Base-by-base conservation (phyloP, 2,888 invertebrate genomes). In the Morpho helenor region DNA sequence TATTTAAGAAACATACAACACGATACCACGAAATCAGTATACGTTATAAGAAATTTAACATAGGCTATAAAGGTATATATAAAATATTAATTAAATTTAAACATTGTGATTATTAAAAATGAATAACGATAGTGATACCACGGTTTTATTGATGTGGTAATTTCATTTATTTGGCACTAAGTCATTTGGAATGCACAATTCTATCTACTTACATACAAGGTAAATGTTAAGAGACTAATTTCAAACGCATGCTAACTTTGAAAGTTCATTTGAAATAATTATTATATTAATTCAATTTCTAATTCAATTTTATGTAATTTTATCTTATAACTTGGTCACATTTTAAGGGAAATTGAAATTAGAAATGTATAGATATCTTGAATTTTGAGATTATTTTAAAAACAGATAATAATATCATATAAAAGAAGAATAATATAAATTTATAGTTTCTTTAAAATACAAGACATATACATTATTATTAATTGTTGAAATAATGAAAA, bases 141-240 rank as follows among this genome's bases (percentile, higher is more conserved):
- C 76, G 68, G 71, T 70, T 64, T 31, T 60, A 66, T 69, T 65
- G 74, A 71, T 64, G 76, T 73, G 77, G 79, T 80, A 78, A 49
- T 74, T 72, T 55, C 40, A 71, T 74, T 74, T 84, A 84, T 89
- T 90, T 90, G 89, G 89, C 89, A 90, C 89, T 84, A 82, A 77
- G 77, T 79, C 80, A 85, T 87, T 89, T 88, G 87, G 87, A 83
- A 87, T 81, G 80, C 82, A 79, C 79, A 81, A 76, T 75, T 83
- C 79, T 84, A 84, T 83, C 83, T 85, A 86, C 70, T 69, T 72
- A 72, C 61, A 74, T 75, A 77, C 72, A 77, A 77, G 62, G 49
- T 71, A 67, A 73, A 71, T 77, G 72, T 75, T 72, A 72, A 71
- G 70, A 74, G 75, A 76, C 72, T 78, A 75, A 74, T 71, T 45